Percentiles rank a stretch among this genome's conserved stretches.
Evolutionary conservation across 2,113 vertebrate species (phyloP).

Genomic region (Seriola dumerili): DNA sequence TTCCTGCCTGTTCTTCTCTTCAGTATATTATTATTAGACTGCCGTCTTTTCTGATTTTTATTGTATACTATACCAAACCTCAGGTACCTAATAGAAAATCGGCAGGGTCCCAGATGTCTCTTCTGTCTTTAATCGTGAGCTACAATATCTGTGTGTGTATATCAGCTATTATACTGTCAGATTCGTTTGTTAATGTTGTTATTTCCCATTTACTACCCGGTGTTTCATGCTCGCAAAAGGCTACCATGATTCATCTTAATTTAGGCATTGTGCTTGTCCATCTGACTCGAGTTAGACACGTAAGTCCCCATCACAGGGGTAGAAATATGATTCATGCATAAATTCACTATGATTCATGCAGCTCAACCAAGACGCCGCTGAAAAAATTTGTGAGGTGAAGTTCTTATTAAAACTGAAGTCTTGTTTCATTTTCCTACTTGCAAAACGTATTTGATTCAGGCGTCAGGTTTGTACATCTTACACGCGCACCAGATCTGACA

Average conservation of each 20-base stretch:
- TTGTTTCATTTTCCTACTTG: conserved; percentile 13
- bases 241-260: conserved; percentile 55
- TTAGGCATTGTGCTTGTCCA: conserved; percentile 39
- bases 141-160: not conserved
- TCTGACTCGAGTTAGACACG: conserved; percentile 34
- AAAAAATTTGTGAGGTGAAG: conserved; percentile 16
- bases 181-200: conserved; percentile 15
- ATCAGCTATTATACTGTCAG: conserved; percentile 8
- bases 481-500: conserved; percentile 2
- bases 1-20: not conserved
- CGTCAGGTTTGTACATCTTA: conserved; percentile 3
- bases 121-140: not conserved
- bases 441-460: conserved; percentile 18
- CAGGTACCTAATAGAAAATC: not conserved
- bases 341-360: conserved; percentile 59
- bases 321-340: conserved; percentile 60
- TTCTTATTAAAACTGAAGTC: conserved; percentile 47
- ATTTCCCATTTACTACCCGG: conserved; percentile 17
- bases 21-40: not conserved
- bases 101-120: not conserved
- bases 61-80: not conserved
- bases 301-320: conserved; percentile 19
- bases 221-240: conserved; percentile 31
- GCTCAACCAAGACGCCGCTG: conserved; percentile 1
- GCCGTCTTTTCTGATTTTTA: not conserved